Evolutionary conservation across 2,888 invertebrate species (phyloP).

Genomic region (Gymnoscelis rufifasciata): DNA sequence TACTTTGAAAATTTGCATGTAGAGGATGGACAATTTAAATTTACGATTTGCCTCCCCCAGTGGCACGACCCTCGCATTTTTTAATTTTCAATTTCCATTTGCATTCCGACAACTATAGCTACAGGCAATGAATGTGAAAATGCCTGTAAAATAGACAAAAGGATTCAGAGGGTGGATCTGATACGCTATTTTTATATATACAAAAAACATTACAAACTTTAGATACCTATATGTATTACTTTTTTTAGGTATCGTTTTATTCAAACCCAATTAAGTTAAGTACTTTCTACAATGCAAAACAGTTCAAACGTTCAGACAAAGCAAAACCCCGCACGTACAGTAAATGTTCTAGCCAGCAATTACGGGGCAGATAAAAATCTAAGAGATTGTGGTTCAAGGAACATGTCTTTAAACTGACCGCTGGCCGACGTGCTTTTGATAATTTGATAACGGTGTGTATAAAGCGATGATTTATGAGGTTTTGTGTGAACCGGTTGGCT

Average conservation of each 20-base stretch:
- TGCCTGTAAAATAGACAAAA: background rate
- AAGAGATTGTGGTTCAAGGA: constrained; percentile 59
- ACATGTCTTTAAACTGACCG: constrained; percentile 72
- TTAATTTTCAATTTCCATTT: constrained; percentile 78
- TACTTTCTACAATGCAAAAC: constrained; percentile 17
- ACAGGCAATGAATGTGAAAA: constrained; percentile 19
- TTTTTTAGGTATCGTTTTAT: no score
- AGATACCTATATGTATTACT: no score
- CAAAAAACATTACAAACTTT: no score
- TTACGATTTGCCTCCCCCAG: constrained; percentile 69
- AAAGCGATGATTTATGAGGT: constrained; percentile 62
- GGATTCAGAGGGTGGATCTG: background rate
- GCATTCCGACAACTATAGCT: constrained; percentile 57
- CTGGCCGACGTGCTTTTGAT: constrained; percentile 72
- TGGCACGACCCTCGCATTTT: constrained; percentile 70
- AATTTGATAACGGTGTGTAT: constrained; percentile 72
- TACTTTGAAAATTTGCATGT: constrained; percentile 71
- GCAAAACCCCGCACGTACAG: constrained; percentile 45
- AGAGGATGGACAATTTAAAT: constrained; percentile 76
- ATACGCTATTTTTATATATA: background rate
- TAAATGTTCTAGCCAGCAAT: constrained; percentile 70
- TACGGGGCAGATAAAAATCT: constrained; percentile 63
- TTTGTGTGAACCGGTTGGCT: constrained; percentile 51
- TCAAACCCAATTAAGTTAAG: no score
- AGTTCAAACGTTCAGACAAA: constrained; percentile 34